Evolutionary conservation across 2,113 vertebrate species (phyloP), one percentile per base, ranked within the genome.

Genomic region (Catharus fuscescens): DNA sequence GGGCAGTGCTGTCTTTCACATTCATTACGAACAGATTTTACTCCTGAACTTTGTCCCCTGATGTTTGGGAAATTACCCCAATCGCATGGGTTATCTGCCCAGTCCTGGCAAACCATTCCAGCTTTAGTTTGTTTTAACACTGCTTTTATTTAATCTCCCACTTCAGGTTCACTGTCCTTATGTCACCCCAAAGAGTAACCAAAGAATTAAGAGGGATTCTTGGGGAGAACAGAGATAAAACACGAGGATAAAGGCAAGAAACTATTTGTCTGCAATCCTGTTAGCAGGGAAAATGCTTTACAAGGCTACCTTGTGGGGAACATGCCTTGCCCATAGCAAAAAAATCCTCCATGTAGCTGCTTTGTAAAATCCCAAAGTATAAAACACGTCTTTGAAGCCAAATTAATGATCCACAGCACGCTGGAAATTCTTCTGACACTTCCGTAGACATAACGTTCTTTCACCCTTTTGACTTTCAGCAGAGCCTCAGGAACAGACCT

Each of bases 381-480:
- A 83, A 92, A 94, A 84, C 60, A 32, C 1, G 1, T 64, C 40
- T 97, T 86, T 94, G 90, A 96, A 94, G 73, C 31, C 53, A 94
- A 95, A 96, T 86, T 96, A 92, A 96, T 86, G 88, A 94, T 90
- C 94, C 90, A 56, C 45, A 84, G 88, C 90, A 86, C 3, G 3
- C 0, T 84, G 59, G 88, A 93, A 93, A 86, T 90, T 92, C 93
- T 95, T 94, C 72, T 93, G 76, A 88, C 80, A 57, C 71, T 88
- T 90, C 82, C 0, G 0, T 21, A 92, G 86, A 88, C 52, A 29
- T 40, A 86, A 95, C 0, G 6, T 64, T 94, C 90, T 92, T 91
- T 96, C 65, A 92, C 82, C 67, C 65, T 83, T 92, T 10, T 90
- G 90, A 74, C 93, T 93, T 94, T 93, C 60, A 90, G 66, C 62